Evolutionary conservation across 2,888 invertebrate species (phyloP).

Genomic region (Prionchulus punctatus): DNA sequence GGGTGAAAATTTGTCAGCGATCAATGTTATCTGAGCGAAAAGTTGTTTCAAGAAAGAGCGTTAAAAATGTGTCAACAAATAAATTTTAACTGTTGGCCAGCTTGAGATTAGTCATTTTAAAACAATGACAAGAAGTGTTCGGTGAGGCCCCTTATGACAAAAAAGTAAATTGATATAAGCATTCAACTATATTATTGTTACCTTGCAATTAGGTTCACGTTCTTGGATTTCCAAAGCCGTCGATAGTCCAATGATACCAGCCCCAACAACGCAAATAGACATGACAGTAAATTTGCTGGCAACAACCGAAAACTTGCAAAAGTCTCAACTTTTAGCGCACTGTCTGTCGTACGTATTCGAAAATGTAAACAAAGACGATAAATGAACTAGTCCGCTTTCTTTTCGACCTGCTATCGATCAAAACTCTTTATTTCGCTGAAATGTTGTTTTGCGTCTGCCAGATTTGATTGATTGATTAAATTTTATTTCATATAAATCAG

Average conservation of each 20-base stretch:
- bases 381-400: neutral
- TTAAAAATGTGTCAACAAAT: neutral
- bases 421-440: no score
- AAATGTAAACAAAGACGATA: neutral
- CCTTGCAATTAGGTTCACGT: conserved; percentile 2
- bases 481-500: no score
- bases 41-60: neutral
- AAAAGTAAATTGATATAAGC: no score
- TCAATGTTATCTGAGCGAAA: conserved; percentile 23
- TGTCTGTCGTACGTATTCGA: neutral
- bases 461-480: no score
- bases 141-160: no score
- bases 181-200: neutral
- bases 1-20: conserved; percentile 28
- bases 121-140: no score
- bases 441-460: no score
- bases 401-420: neutral
- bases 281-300: neutral
- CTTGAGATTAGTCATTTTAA: no score
- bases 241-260: conserved; percentile 19
- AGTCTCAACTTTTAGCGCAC: neutral
- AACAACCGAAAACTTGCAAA: neutral
- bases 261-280: conserved; percentile 15
- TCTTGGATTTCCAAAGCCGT: conserved; percentile 17
- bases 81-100: no score